phyloP scores from a whole-genome alignment of 2,113 vertebrate genomes.

The Hippocampus comes region DNA sequence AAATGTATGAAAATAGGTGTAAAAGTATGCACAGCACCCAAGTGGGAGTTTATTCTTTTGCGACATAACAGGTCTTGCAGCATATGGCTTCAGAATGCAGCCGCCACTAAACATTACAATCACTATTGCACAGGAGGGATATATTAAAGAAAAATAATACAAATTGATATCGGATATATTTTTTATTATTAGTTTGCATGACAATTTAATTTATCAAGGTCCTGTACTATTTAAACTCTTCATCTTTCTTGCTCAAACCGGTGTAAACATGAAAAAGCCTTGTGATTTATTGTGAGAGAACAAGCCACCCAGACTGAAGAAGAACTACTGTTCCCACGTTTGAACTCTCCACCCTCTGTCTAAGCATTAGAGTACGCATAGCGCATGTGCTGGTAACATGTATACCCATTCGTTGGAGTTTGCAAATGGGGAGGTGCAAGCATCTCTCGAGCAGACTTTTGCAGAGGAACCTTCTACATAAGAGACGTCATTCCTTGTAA shows the following conservation, averaged over 20 bases:
- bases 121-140: background rate
- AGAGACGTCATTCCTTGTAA: slow-evolving; percentile 12
- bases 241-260: slow-evolving; percentile 31
- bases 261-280: slow-evolving; percentile 34
- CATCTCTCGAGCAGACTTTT: slow-evolving; percentile 12
- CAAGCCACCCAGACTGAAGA: slow-evolving; percentile 28
- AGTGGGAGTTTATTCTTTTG: background rate
- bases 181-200: background rate
- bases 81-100: background rate
- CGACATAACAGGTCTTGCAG: background rate
- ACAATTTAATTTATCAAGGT: background rate
- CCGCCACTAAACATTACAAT: background rate
- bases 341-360: slow-evolving; percentile 33
- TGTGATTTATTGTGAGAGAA: slow-evolving; percentile 47
- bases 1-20: slow-evolving; percentile 7
- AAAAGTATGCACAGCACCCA: background rate
- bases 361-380: slow-evolving; percentile 15
- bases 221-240: slow-evolving; percentile 1
- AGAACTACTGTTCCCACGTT: slow-evolving; percentile 45
- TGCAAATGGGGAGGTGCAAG: slow-evolving; percentile 18
- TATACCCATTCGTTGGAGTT: slow-evolving; percentile 18
- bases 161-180: background rate
- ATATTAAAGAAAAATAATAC: background rate
- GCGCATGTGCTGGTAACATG: slow-evolving; percentile 19
- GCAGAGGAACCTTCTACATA: slow-evolving; percentile 19